Base-by-base conservation (phyloP, 2,797 vertebrate genomes). In the Denticeps clupeoides region DNA sequence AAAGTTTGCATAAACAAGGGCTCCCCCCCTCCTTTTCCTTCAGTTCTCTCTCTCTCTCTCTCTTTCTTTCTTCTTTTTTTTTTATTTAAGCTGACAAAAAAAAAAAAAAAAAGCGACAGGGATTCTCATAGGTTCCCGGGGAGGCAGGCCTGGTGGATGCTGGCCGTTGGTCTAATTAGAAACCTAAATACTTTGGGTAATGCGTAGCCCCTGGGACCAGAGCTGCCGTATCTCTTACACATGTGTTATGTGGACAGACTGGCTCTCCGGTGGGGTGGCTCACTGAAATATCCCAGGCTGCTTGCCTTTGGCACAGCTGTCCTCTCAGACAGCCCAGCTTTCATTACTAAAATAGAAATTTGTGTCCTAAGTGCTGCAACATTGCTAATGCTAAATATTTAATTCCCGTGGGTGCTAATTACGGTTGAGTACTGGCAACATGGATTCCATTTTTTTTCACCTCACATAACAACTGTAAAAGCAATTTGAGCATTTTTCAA, bases 311-410 rank as follows among this genome's bases (percentile, higher is more conserved):
- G 84, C 91, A 93, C 88, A 94, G 90, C 93, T 99, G 94, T 93
- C 93, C 83, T 83, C 80, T 51, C 80, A 82, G 82, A 85, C 87
- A 85, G 82, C 78, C 83, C 83, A 65, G 77, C 90, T 91, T 94
- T 93, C 92, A 91, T 89, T 91, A 92, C 91, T 87, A 94, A 96
- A 97, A 96, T 91, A 95, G 89, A 95, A 93, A 96, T 95, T 89
- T 93, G 91, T 97, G 92, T 96, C 90, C 89, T 91, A 88, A 89
- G 87, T 86, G 87, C 89, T 86, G 88, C 87, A 92, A 97, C 91
- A 92, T 87, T 87, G 93, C 91, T 90, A 93, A 95, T 93, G 89
- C 89, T 96, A 97, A 99, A 96, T 96, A 96, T 97, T 91, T 89
- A 88, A 93, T 91, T 97, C 93, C 91, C 92, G 0, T 1, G 87